Base-by-base conservation (phyloP, 2,797 vertebrate species). In the Acanthurus lineatus region DNA sequence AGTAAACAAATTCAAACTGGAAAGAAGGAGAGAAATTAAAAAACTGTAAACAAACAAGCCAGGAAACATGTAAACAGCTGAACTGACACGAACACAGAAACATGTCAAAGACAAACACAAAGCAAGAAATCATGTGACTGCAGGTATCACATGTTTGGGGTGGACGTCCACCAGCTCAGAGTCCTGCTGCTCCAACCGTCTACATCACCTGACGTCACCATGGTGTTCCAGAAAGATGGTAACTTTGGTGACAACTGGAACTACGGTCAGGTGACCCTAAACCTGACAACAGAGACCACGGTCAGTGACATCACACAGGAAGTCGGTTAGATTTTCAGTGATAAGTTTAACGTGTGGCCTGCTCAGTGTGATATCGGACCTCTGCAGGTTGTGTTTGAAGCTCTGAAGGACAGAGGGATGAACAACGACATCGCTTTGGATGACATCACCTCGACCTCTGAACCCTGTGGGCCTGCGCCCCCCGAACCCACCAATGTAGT, bases 101-200 rank as follows among this genome's bases (percentile, higher is more conserved):
- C 25, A 6, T 60, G 58, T 15, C 9, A 63, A 63, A 12, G 16
- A 49, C 11, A 5, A 19, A 32, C 5, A 15, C 0, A 28, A 15
- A 59, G 57, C 35, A 66, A 7, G 42, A 57, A 19, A 0, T 19
- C 3, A 19, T 48, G 4, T 56, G 5, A 4, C 38, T 28, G 14
- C 65, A 99, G 98, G 98, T 99, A 97, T 90, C 96, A 97, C 84
- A 99, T 99, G 97, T 97, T 95, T 25, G 93, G 96, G 4, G 25
- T 58, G 15, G 91, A 96, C 0, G 95, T 97, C 25, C 92, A 94
- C 38, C 89, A 51, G 54, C 91, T 99, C 81, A 92, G 10, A 3
- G 86, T 99, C 52, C 88, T 92, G 25, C 67, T 94, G 45, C 72
- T 60, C 49, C 28, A 51, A 2, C 1, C 22, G 6, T 84, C 84